Evolutionary conservation across 2,888 invertebrate species (phyloP), one percentile per base, ranked within the genome.

Genomic region (Drosophila paramelanica): DNA sequence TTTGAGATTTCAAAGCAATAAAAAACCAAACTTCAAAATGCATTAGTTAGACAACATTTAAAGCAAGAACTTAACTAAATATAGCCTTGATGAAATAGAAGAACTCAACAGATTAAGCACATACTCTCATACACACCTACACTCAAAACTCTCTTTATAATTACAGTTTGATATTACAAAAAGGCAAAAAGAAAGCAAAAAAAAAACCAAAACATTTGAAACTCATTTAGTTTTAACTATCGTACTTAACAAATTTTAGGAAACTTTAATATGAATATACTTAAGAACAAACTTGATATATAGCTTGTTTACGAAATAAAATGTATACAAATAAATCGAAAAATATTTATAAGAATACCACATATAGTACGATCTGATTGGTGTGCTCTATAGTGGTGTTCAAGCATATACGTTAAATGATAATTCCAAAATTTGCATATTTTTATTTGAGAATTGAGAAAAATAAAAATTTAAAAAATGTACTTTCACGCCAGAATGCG

Each of bases 141-240:
- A 57, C 39, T 51, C 20, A 47, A 20, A 62, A 59, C 50, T 67
- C 64, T 56, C 69, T 62, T 49, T 69, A 56, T 57, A 72, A 55
- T 67, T 65, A 66, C 46, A 79, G 51, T 65, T 74, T 61, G 67
- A 76, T 51, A 52, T 46, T 51, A 61, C 25, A 49, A 52, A 69
- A 61, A 51, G 50, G 20, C 56, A 65, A 64, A 60, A 47, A n/a
- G 20, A 25, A 52, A 51, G 14, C 11, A 31, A 10, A 20, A 31
- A n/a, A 31, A 8, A 20, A 31, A n/a, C 10, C 7, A 7, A 11
- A 59, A 66, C 56, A 73, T 69, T 69, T 67, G 51, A 60, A 71
- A 79, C 67, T 73, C 77, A 88, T 86, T 84, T 82, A 86, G 81
- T 83, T 86, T 77, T 78, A 88, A 85, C 61, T 73, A 67, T 69